These are phyloP conservation scores for Phortica magna DNA, from an alignment of 2,888 invertebrate species.

Conservation along the genomic window DNA sequence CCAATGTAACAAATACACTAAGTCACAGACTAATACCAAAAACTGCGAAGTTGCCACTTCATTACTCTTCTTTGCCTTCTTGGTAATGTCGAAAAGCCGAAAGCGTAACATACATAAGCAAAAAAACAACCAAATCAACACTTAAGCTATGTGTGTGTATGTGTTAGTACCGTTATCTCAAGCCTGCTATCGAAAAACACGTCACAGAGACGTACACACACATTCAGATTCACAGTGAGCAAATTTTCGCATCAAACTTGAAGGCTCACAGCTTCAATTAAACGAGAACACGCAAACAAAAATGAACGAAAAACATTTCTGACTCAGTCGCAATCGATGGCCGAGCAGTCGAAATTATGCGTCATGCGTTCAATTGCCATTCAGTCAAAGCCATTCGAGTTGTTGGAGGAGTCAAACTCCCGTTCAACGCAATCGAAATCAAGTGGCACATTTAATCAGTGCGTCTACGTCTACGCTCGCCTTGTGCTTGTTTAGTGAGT, in stretches of 20 bases:
- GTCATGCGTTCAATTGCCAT: too few relatives aligned
- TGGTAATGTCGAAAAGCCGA: too few relatives aligned
- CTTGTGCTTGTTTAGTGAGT: not conserved
- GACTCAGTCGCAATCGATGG: too few relatives aligned
- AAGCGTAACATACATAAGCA: not conserved
- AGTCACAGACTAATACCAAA: constrained; percentile 31
- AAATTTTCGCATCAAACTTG: constrained; percentile 19
- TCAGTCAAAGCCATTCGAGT: not conserved
- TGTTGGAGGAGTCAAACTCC: not conserved
- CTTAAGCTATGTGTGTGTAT: constrained; percentile 9
- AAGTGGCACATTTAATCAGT: constrained; percentile 55
- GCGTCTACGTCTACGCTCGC: not conserved
- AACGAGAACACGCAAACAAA: not conserved
- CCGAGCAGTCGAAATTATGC: not conserved
- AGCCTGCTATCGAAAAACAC: constrained; percentile 8
- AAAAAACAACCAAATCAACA: constrained; percentile 5
- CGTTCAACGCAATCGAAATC: not conserved
- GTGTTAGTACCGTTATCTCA: constrained; percentile 2
- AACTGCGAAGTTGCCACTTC: not conserved
- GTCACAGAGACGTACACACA: not conserved
- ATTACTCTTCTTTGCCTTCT: too few relatives aligned
- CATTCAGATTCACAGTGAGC: not conserved
- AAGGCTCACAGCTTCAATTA: constrained; percentile 20
- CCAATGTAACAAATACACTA: constrained; percentile 70
- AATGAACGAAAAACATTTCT: too few relatives aligned